A percentile compares a stretch with the other conserved stretches of the same genome.
Evolutionary conservation across 1,140 invertebrate species (phyloP).

Genomic region (Drosophila grimshawi): DNA sequence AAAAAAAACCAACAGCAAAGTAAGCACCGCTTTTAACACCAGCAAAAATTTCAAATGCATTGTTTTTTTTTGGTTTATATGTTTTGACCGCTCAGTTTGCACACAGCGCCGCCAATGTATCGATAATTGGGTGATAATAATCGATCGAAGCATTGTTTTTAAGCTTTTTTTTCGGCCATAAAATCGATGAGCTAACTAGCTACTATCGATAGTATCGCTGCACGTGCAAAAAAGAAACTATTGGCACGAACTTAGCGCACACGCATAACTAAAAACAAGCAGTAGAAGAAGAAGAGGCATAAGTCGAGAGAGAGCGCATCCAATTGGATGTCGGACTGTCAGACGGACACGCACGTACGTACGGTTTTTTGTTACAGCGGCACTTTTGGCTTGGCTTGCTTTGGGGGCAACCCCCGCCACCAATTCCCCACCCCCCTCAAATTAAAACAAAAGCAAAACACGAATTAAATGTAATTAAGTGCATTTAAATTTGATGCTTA

Average conservation of each 20-base stretch:
- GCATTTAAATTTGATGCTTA: conserved; percentile 65
- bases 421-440: conserved; percentile 1
- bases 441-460: conserved; percentile 52
- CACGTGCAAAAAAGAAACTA: conserved; percentile 37
- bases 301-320: conserved; percentile 33
- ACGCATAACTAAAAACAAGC: conserved; percentile 51
- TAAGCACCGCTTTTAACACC: conserved; percentile 48
- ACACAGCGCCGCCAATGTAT: conserved; percentile 46
- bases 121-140: conserved; percentile 46
- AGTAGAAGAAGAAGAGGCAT: conserved; percentile 32
- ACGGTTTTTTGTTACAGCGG: conserved; percentile 52
- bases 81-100: conserved; percentile 56
- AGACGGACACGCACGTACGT: conserved; percentile 53
- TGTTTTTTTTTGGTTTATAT: conserved; percentile 23
- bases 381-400: conserved; percentile 18
- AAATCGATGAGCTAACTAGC: conserved; percentile 16
- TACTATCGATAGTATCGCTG: conserved; percentile 52
- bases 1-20: conserved; percentile 48
- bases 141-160: conserved; percentile 32
- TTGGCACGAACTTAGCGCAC: conserved; percentile 46
- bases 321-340: conserved; percentile 32
- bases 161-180: conserved; percentile 2
- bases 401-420: conserved; percentile 7
- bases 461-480: conserved; percentile 69
- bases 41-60: conserved; percentile 23